Evolutionary conservation across 1,140 invertebrate species (phyloP).

Genomic region (Pogonognathellus flavescens): DNA sequence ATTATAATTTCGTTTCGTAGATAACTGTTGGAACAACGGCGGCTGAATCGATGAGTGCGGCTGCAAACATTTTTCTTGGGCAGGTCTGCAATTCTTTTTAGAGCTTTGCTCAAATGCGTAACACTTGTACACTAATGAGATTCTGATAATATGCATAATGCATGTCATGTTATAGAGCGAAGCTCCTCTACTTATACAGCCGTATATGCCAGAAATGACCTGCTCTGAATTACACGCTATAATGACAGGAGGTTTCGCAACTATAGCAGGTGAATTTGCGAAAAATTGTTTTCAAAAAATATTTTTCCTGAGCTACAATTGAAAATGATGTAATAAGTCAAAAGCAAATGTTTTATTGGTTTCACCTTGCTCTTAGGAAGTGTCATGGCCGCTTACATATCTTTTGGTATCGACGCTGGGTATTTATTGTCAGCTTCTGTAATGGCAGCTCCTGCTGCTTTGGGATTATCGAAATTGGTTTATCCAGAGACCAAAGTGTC

Average conservation of each 20-base stretch:
- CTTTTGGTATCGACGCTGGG: conserved; percentile 86
- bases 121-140: too few relatives aligned
- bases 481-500: conserved; percentile 89
- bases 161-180: conserved; percentile 79
- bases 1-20: too few relatives aligned
- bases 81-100: conserved; percentile 41
- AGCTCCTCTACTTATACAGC: conserved; percentile 88
- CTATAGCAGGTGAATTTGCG: conserved; percentile 83
- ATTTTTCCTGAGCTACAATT: not conserved
- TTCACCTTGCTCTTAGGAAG: conserved; percentile 74
- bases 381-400: conserved; percentile 91
- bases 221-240: conserved; percentile 92
- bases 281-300: not conserved
- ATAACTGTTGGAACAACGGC: conserved; percentile 86
- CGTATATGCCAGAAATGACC: conserved; percentile 86
- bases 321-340: not conserved
- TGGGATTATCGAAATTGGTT: conserved; percentile 90
- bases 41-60: conserved; percentile 91
- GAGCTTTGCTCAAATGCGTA: not conserved
- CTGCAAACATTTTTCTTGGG: conserved; percentile 71
- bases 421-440: conserved; percentile 91
- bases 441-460: conserved; percentile 76
- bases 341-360: not conserved
- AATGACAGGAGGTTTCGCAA: conserved; percentile 94
- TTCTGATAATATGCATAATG: not conserved